A percentile compares a stretch with the other conserved stretches of the same genome.
Evolutionary conservation across 1,140 invertebrate genomes (phyloP).

Genomic region (Brachionus asplanchnoidis): DNA sequence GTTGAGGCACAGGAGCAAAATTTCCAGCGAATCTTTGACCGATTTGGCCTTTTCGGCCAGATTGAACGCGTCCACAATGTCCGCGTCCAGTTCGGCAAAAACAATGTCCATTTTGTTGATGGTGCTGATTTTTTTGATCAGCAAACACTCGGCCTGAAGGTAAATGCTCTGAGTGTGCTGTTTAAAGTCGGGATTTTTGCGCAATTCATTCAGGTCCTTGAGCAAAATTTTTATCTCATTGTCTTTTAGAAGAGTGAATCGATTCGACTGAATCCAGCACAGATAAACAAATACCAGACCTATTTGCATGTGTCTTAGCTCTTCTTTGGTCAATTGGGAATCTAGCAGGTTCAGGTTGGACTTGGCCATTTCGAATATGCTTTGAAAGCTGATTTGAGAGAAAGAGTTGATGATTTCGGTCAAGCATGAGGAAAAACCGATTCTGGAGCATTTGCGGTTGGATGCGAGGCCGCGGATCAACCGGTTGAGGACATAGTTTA

Average conservation of each 20-base stretch:
- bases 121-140: not conserved
- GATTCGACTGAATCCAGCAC: not conserved
- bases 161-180: conserved; percentile 10
- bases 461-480: conserved; percentile 25
- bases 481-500: conserved; percentile 1
- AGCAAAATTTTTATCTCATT: not conserved
- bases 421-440: conserved; percentile 2
- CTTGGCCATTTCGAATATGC: conserved; percentile 1
- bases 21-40: not conserved
- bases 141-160: not conserved
- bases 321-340: conserved; percentile 24
- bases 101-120: not conserved
- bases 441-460: conserved; percentile 21
- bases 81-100: not conserved
- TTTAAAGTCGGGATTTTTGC: conserved; percentile 23
- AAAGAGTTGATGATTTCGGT: conserved; percentile 8
- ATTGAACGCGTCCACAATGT: not conserved
- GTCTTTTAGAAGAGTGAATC: not conserved
- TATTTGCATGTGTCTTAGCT: conserved; percentile 34
- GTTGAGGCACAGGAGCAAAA: not conserved
- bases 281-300: conserved; percentile 34
- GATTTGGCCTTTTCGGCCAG: not conserved
- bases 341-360: not conserved
- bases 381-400: not conserved
- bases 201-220: not conserved